These are phyloP conservation scores for Drosophila lacicola DNA, from an alignment of 2,888 invertebrate genomes.

Conservation along the genomic window DNA sequence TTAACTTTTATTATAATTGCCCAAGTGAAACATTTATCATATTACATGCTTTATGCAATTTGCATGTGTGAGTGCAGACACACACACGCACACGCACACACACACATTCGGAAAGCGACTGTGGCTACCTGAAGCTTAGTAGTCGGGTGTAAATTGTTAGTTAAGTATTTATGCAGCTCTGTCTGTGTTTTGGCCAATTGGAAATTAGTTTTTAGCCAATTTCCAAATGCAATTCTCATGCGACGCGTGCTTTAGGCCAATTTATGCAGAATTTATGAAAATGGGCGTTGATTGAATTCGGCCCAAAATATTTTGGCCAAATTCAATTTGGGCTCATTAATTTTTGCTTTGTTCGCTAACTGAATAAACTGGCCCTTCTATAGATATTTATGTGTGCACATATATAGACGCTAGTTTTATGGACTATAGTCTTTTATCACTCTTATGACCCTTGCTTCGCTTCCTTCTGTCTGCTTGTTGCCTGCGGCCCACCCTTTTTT, in stretches of 20 bases:
- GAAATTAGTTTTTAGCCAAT: slow-evolving; percentile 60
- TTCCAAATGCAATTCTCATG: slow-evolving; percentile 23
- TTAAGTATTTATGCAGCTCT: slow-evolving; percentile 54
- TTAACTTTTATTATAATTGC: slow-evolving; percentile 19
- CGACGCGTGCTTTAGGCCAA: slow-evolving; percentile 10
- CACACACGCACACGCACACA: slow-evolving; percentile 1
- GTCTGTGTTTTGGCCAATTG: slow-evolving; percentile 48
- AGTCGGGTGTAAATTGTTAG: slow-evolving; percentile 46
- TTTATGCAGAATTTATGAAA: slow-evolving; percentile 64
- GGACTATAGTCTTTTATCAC: slow-evolving; percentile 17
- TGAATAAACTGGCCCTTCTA: slow-evolving; percentile 1
- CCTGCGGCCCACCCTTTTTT: slow-evolving; percentile 11
- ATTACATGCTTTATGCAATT: slow-evolving; percentile 13
- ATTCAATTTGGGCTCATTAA: slow-evolving; percentile 69
- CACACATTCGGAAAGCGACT: background rate
- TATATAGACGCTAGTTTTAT: slow-evolving; percentile 19
- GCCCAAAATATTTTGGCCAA: slow-evolving; percentile 36
- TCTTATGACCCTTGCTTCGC: slow-evolving; percentile 23
- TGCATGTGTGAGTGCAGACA: slow-evolving; percentile 6
- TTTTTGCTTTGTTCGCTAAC: slow-evolving; percentile 50
- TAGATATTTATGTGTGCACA: background rate
- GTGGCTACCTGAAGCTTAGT: slow-evolving; percentile 22
- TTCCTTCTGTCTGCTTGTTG: slow-evolving; percentile 26
- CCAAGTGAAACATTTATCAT: slow-evolving; percentile 43
- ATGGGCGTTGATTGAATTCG: slow-evolving; percentile 69